Evolutionary conservation across 1,140 invertebrate genomes (phyloP).

Genomic region (Drosophila serrata): DNA sequence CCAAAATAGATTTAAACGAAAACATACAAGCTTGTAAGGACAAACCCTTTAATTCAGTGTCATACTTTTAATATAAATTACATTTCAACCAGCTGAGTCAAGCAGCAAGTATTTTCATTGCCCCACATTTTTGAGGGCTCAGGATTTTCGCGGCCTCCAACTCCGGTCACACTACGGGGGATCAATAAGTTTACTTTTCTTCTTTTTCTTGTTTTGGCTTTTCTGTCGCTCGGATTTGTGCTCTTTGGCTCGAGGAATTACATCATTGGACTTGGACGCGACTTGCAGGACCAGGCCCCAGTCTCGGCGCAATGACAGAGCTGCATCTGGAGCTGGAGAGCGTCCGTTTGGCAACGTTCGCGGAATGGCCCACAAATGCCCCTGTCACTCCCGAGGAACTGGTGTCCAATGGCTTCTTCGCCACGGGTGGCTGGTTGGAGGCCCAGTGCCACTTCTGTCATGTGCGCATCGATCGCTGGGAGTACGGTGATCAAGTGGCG

Average conservation of each 20-base stretch:
- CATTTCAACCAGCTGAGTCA: not conserved
- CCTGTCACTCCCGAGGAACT: slow-evolving; percentile 88
- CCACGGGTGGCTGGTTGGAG: slow-evolving; percentile 88
- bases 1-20: too few relatives aligned
- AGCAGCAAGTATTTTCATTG: slow-evolving; percentile 12
- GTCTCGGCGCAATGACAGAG: slow-evolving; percentile 50
- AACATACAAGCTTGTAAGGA: too few relatives aligned
- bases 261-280: slow-evolving; percentile 23
- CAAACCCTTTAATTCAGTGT: too few relatives aligned
- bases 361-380: slow-evolving; percentile 88
- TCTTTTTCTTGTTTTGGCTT: slow-evolving; percentile 28
- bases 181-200: slow-evolving; percentile 44
- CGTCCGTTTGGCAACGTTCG: slow-evolving; percentile 90
- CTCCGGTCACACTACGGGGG: slow-evolving; percentile 14
- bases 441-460: slow-evolving; percentile 92
- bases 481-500: slow-evolving; percentile 89
- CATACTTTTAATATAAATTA: too few relatives aligned
- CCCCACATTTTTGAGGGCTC: not conserved
- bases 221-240: not conserved
- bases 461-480: slow-evolving; percentile 90
- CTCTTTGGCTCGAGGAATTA: slow-evolving; percentile 11
- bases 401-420: slow-evolving; percentile 94
- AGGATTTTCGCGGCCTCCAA: not conserved
- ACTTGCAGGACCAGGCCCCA: slow-evolving; percentile 1
- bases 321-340: slow-evolving; percentile 86